A percentile compares a stretch with the other conserved stretches of the same genome.
Evolutionary conservation across 1,140 invertebrate species (phyloP).

Genomic region (Delia radicum): DNA sequence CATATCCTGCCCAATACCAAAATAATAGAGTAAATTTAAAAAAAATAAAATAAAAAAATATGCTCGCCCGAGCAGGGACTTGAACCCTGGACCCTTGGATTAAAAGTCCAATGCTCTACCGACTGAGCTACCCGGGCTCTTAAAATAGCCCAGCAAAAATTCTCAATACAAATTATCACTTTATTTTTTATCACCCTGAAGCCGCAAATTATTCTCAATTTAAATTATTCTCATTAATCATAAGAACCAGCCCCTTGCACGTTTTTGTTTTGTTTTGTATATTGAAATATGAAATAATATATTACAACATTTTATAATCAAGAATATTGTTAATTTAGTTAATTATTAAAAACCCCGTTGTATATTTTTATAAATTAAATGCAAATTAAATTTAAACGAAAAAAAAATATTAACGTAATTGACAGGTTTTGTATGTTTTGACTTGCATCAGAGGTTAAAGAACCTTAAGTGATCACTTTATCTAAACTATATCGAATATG

Average conservation of each 20-base stretch:
- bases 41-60: not conserved
- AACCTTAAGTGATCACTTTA: too few relatives aligned
- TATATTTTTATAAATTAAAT: not conserved
- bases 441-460: not conserved
- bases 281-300: not conserved
- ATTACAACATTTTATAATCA: not conserved
- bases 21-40: not conserved
- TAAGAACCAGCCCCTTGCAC: not conserved
- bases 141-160: not conserved
- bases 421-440: not conserved
- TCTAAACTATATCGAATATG: too few relatives aligned
- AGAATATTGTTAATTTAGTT: not conserved
- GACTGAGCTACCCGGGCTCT: slow-evolving; percentile 71
- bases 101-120: slow-evolving; percentile 76
- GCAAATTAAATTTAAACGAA: not conserved
- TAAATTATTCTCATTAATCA: not conserved
- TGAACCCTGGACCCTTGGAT: slow-evolving; percentile 77
- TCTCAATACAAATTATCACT: not conserved
- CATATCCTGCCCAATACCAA: too few relatives aligned
- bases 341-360: not conserved
- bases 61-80: slow-evolving; percentile 73
- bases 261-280: not conserved
- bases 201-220: not conserved
- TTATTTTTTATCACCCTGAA: not conserved
- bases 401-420: not conserved